Conservation (phyloP, 2,888 invertebrate genomes). For the Ligdia adustata region DNA sequence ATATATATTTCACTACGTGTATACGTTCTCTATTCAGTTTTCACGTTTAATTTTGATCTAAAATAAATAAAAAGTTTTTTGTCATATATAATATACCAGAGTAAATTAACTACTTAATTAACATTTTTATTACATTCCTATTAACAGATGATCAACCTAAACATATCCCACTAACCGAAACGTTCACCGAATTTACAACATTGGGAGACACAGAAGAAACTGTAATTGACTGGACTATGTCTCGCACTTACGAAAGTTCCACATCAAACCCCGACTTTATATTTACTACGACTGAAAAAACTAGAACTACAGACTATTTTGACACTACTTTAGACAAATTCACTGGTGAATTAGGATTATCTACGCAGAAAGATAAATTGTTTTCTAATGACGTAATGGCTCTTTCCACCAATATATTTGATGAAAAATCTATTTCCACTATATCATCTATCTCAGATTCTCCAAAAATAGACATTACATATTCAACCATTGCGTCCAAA, state of each 20-base stretch:
- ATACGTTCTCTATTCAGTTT: too few relatives aligned
- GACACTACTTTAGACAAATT: neutral
- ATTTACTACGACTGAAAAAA: constrained; percentile 6
- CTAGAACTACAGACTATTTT: neutral
- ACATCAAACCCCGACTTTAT: constrained; percentile 17
- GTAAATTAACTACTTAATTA: constrained; percentile 32
- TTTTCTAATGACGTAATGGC: neutral
- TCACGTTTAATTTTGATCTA: too few relatives aligned
- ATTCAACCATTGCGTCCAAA: neutral
- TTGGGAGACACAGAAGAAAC: constrained; percentile 52
- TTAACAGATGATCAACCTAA: constrained; percentile 81
- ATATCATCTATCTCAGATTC: neutral
- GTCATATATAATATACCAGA: too few relatives aligned
- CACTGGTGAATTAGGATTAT: neutral
- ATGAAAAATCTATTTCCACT: neutral
- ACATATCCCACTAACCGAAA: constrained; percentile 79
- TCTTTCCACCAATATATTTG: neutral
- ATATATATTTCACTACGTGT: too few relatives aligned
- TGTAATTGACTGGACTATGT: constrained; percentile 44
- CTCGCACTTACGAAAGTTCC: constrained; percentile 25
- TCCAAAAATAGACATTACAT: neutral
- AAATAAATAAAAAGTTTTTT: too few relatives aligned
- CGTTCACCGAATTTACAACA: constrained; percentile 60
- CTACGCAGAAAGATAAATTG: neutral
- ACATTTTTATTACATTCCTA: constrained; percentile 70